Conservation (phyloP, 23 tunicate species). For the Trididemnum miniatum region DNA sequence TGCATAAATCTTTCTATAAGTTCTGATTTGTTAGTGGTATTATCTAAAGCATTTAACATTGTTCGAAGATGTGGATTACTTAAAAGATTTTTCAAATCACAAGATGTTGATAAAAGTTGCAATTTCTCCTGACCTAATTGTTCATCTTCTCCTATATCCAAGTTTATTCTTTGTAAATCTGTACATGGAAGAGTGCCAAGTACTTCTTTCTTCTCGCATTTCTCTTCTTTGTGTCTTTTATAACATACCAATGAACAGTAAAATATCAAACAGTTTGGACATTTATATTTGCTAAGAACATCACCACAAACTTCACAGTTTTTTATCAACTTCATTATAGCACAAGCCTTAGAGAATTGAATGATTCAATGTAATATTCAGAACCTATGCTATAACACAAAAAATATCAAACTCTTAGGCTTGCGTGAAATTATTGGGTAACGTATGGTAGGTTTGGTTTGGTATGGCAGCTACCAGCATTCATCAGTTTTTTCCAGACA, state of each 20-base stretch:
- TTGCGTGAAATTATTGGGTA: no score
- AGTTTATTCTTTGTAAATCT: not conserved
- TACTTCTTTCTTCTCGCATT: not conserved
- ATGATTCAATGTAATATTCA: no score
- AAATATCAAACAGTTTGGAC: not conserved
- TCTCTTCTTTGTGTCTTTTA: not conserved
- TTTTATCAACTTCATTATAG: not conserved
- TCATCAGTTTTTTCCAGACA: no score
- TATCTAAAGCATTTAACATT: constrained; percentile 45
- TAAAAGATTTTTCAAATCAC: constrained; percentile 12
- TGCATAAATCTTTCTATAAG: constrained; percentile 53
- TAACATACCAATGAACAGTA: constrained; percentile 6
- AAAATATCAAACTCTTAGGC: no score
- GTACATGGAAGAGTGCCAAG: not conserved
- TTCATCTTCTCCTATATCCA: constrained; percentile 46
- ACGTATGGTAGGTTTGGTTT: no score
- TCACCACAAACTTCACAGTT: constrained; percentile 17
- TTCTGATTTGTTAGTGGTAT: constrained; percentile 1
- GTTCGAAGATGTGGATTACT: constrained; percentile 54
- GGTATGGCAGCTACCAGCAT: no score
- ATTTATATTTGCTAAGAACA: not conserved
- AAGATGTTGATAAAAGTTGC: constrained; percentile 27
- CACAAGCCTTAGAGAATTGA: not conserved
- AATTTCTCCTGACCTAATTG: constrained; percentile 23
- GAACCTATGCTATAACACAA: no score